A percentile compares a stretch with the other conserved stretches of the same genome.
phyloP scores from a whole-genome alignment of 2,888 invertebrate genomes.

The Nipponacmea schrenckii region DNA sequence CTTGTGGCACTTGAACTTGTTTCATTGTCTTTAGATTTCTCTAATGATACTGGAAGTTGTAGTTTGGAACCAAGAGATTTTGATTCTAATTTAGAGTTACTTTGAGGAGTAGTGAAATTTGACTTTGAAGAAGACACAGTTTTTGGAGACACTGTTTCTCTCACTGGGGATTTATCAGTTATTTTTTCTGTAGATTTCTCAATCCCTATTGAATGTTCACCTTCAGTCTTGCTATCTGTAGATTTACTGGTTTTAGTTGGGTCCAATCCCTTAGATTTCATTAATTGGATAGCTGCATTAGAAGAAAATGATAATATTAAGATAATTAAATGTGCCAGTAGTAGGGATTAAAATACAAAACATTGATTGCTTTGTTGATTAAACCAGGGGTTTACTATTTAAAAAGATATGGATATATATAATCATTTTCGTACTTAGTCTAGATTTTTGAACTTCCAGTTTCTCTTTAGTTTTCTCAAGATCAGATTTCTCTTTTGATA shows the following conservation, averaged over 20 bases:
- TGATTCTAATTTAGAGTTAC: not conserved
- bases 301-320: too few species aligned
- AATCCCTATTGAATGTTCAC: not conserved
- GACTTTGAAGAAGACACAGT: not conserved
- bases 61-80: not conserved
- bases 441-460: constrained; percentile 4
- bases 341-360: too few species aligned
- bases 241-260: not conserved
- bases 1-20: not conserved
- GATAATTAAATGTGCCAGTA: too few species aligned
- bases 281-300: not conserved
- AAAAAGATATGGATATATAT: too few species aligned
- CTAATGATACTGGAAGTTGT: not conserved
- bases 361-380: too few species aligned
- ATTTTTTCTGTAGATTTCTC: not conserved
- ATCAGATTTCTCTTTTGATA: not conserved
- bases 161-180: not conserved
- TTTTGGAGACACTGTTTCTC: not conserved
- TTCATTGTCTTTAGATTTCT: not conserved
- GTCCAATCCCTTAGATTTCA: not conserved
- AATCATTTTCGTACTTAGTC: not conserved
- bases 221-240: not conserved
- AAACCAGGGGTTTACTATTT: too few species aligned
- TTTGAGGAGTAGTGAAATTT: not conserved
- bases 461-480: constrained; percentile 13